Evolutionary conservation across 2,888 invertebrate species (phyloP).

Genomic region (Unio pictorum): DNA sequence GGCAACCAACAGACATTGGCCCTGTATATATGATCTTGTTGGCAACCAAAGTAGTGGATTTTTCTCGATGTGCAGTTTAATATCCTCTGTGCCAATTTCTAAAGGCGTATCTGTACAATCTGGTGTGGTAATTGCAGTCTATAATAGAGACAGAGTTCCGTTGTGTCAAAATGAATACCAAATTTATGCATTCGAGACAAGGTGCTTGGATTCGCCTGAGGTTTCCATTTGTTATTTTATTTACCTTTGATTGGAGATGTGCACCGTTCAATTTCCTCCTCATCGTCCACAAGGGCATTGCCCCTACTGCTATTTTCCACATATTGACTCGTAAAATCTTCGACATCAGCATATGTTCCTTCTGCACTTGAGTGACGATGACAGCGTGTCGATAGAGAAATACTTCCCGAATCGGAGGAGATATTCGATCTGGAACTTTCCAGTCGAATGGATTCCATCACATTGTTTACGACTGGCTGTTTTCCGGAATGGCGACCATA

Average conservation of each 20-base stretch:
- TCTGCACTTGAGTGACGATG: constrained; percentile 6
- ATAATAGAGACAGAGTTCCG: no score
- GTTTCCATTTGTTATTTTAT: background rate
- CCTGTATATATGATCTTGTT: no score
- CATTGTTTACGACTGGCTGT: constrained; percentile 12
- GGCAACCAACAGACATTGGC: no score
- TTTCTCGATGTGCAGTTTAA: no score
- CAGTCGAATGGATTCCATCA: constrained; percentile 2
- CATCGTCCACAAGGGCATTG: constrained; percentile 7
- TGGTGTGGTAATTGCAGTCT: no score
- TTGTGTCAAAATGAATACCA: no score
- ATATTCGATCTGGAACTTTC: background rate
- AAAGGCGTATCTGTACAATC: no score
- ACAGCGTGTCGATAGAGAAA: constrained; percentile 2
- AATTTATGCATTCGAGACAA: no score
- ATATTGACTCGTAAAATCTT: background rate
- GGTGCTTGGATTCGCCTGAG: no score
- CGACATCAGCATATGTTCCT: constrained; percentile 1
- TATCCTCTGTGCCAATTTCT: no score
- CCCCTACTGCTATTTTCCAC: constrained; percentile 1
- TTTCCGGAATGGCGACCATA: constrained; percentile 4
- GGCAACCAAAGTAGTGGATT: no score
- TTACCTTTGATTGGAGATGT: constrained; percentile 39
- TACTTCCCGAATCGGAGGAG: background rate
- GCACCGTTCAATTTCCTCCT: constrained; percentile 25